Percentiles rank a stretch among this genome's conserved stretches.
Evolutionary conservation across 2,797 vertebrate genomes (phyloP).

Genomic region (Dendrocincla tyrannina): DNA sequence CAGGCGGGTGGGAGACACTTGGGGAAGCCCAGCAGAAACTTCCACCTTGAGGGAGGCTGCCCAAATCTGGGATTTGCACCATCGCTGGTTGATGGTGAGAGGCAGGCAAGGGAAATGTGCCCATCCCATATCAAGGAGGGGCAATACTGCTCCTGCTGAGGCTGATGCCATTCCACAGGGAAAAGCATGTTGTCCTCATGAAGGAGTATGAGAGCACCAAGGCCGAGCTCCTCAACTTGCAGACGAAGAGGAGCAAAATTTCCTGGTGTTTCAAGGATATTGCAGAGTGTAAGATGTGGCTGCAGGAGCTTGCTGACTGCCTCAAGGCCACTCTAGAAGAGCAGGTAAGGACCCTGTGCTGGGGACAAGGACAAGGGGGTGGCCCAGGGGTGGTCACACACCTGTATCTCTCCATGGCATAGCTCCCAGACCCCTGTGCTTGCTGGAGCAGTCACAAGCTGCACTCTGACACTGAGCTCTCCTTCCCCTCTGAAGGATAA

Average conservation of each 20-base stretch:
- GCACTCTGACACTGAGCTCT: rapidly evolving
- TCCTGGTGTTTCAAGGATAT: slow-evolving; percentile 76
- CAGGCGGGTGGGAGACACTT: neutral
- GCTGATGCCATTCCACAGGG: neutral
- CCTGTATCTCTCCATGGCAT: rapidly evolving
- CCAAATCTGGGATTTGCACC: neutral
- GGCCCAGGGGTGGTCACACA: neutral
- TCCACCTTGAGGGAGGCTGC: neutral
- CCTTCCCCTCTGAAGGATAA: neutral
- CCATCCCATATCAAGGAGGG: rapidly evolving
- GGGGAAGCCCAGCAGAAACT: neutral
- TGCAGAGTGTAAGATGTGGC: slow-evolving; percentile 73
- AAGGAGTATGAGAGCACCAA: slow-evolving; percentile 76
- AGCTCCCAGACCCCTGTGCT: neutral
- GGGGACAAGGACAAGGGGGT: neutral
- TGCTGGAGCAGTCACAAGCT: neutral
- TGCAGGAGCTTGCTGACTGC: slow-evolving; percentile 76
- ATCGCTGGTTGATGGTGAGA: rapidly evolving
- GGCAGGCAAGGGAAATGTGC: neutral
- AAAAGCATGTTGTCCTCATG: slow-evolving; percentile 46
- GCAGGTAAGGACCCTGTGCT: slow-evolving; percentile 72
- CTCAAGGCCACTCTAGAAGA: slow-evolving; percentile 72
- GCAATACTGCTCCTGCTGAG: neutral
- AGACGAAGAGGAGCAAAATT: slow-evolving; percentile 76
- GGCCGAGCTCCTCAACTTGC: slow-evolving; percentile 58